Evolutionary conservation across 2,113 vertebrate genomes (phyloP).

Genomic region (Catharus bicknelli): DNA sequence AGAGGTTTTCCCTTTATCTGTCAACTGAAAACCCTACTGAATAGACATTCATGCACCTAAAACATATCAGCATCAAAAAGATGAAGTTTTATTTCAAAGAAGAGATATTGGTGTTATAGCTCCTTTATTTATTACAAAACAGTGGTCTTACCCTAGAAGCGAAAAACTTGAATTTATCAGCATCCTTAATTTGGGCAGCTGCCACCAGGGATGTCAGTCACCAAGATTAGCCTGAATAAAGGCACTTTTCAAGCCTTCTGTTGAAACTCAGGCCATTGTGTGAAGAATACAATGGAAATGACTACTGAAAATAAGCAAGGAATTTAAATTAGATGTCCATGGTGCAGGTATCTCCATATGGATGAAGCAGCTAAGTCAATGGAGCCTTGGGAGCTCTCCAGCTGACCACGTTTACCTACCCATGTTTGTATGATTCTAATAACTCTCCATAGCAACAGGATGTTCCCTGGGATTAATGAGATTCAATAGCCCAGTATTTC

Average conservation of each 20-base stretch:
- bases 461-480: background rate
- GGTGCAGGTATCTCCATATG: background rate
- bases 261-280: background rate
- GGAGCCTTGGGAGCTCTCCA: background rate
- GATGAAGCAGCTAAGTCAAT: background rate
- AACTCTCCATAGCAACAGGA: background rate
- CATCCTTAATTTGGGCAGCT: background rate
- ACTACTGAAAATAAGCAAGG: background rate
- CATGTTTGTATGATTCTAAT: background rate
- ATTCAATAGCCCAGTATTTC: background rate
- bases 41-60: background rate
- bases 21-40: background rate
- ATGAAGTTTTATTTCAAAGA: background rate
- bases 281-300: background rate
- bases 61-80: background rate
- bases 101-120: background rate
- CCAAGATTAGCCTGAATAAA: background rate
- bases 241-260: background rate
- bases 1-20: background rate
- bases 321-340: background rate
- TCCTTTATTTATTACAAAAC: background rate
- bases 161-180: background rate
- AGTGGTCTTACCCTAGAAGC: background rate
- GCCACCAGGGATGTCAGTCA: background rate
- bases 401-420: fast-evolving